Percentiles rank a stretch among this genome's conserved stretches.
These are phyloP conservation scores for Candidula unifasciata DNA, from an alignment of 2,888 invertebrate genomes.

Conservation along the genomic window DNA sequence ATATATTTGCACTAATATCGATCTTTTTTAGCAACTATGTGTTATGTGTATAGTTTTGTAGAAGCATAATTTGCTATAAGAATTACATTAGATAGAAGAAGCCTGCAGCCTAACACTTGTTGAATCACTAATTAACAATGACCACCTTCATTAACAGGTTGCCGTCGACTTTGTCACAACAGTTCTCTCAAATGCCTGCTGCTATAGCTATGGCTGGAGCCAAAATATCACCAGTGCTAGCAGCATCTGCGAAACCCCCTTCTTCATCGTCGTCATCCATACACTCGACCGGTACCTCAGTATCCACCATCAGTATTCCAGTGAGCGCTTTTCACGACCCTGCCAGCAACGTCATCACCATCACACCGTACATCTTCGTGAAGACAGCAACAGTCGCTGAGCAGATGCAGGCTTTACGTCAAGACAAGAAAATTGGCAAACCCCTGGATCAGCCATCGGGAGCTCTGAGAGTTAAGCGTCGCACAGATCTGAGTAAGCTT, in stretches of 20 bases:
- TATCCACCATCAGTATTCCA: constrained; percentile 54
- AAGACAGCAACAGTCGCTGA: constrained; percentile 70
- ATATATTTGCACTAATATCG: too few species aligned
- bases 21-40: too few species aligned
- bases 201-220: constrained; percentile 28
- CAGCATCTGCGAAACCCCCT: neutral
- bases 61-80: too few species aligned
- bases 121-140: neutral
- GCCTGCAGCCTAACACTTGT: neutral
- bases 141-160: constrained; percentile 26
- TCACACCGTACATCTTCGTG: constrained; percentile 68
- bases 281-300: constrained; percentile 10
- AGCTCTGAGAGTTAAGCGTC: constrained; percentile 71
- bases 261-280: constrained; percentile 31
- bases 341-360: constrained; percentile 61
- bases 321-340: constrained; percentile 55
- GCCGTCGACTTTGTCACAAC: neutral
- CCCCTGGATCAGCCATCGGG: constrained; percentile 55
- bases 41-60: too few species aligned
- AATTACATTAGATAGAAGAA: neutral
- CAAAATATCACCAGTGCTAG: constrained; percentile 35
- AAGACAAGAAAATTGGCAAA: constrained; percentile 50
- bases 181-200: constrained; percentile 33
- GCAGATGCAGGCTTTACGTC: constrained; percentile 66
- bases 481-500: constrained; percentile 70